These are phyloP conservation scores for Illadopsis cleaveri DNA, from an alignment of 2,113 vertebrate species.

Conservation along the genomic window DNA sequence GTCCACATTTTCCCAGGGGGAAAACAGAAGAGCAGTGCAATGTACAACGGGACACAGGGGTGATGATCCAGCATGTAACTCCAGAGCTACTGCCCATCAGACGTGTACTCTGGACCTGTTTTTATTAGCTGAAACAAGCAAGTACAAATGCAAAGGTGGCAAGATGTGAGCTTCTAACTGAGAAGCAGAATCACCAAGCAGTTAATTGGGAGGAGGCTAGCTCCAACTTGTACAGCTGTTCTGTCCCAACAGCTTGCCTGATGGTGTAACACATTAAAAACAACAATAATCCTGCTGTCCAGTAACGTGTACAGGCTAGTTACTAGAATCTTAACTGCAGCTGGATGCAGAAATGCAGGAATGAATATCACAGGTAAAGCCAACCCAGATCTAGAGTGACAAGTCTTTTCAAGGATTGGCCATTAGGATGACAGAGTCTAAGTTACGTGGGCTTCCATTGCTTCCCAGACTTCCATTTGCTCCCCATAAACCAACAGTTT, in stretches of 20 bases:
- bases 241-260: conserved; percentile 48
- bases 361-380: background rate
- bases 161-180: background rate
- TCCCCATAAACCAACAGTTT: background rate
- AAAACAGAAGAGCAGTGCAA: background rate
- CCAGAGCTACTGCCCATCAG: background rate
- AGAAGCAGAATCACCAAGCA: conserved; percentile 16
- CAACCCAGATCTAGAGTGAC: background rate
- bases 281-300: conserved; percentile 46
- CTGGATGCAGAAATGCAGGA: background rate
- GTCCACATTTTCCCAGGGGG: background rate
- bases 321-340: background rate
- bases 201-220: conserved; percentile 39
- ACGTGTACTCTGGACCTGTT: background rate
- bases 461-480: background rate
- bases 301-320: conserved; percentile 29
- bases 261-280: conserved; percentile 42
- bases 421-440: background rate
- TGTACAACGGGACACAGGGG: rapidly evolving
- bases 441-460: background rate
- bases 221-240: conserved; percentile 31
- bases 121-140: background rate
- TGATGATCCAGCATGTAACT: background rate
- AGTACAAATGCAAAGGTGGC: background rate
- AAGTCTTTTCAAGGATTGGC: background rate